These are phyloP conservation scores for Todiramphus chloris DNA, from an alignment of 2,113 vertebrate genomes.

Conservation along the genomic window DNA sequence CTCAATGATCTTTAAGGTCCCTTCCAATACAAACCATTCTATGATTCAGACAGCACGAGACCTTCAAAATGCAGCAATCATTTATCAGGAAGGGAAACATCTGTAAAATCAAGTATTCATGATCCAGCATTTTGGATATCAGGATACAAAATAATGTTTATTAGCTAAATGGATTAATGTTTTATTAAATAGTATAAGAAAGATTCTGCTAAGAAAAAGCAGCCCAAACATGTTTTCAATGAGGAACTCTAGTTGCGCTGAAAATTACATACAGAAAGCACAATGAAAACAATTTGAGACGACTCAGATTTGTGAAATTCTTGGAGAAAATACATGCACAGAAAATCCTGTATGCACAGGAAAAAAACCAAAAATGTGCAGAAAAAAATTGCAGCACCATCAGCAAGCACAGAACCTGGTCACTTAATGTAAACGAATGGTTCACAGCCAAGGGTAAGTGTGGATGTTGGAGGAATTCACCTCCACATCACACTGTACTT, in stretches of 20 bases:
- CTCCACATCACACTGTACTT: background rate
- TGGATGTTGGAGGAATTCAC: background rate
- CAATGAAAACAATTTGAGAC: background rate
- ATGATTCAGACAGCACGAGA: background rate
- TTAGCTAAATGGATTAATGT: background rate
- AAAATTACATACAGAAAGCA: background rate
- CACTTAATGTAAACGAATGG: background rate
- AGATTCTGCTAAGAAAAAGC: background rate
- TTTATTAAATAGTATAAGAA: background rate
- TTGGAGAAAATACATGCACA: background rate
- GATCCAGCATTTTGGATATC: background rate
- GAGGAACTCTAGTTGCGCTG: background rate
- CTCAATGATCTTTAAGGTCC: background rate
- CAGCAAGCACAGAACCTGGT: background rate
- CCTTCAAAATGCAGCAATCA: background rate
- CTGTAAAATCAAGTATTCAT: background rate
- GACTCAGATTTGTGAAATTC: background rate
- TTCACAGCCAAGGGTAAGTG: background rate
- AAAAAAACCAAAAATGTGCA: background rate
- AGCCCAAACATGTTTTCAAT: background rate
- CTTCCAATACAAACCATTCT: background rate
- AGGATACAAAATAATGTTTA: background rate
- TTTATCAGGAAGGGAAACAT: background rate
- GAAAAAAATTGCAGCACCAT: rapidly evolving
- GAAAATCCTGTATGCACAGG: background rate